Percentiles rank a stretch among this genome's conserved stretches.
phyloP scores from a whole-genome alignment of 1,140 invertebrate genomes.

The Halyomorpha halys region DNA sequence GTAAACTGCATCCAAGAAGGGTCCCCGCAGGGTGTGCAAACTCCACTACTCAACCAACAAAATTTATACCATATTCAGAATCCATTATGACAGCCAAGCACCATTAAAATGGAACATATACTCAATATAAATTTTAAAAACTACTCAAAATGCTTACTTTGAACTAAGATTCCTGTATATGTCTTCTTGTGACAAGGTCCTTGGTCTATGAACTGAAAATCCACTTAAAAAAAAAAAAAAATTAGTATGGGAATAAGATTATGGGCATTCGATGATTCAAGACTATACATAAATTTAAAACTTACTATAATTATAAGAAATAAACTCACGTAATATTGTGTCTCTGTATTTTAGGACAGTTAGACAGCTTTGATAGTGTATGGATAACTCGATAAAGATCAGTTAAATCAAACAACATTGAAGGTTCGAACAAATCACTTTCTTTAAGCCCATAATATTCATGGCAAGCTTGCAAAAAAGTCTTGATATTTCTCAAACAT shows the following conservation, averaged over 20 bases:
- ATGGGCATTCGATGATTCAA: no score
- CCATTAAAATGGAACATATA: no score
- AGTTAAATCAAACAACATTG: slow-evolving; percentile 84
- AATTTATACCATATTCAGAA: background rate
- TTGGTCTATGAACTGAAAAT: slow-evolving; percentile 51
- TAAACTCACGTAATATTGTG: slow-evolving; percentile 59
- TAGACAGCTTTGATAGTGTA: slow-evolving; percentile 77
- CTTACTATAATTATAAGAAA: no score
- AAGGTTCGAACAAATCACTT: slow-evolving; percentile 82
- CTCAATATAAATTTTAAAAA: slow-evolving; percentile 3
- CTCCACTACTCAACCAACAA: slow-evolving; percentile 15
- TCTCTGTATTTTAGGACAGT: slow-evolving; percentile 53
- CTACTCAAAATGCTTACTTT: slow-evolving; percentile 36
- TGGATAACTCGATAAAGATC: slow-evolving; percentile 87
- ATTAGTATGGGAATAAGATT: background rate
- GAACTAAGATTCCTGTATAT: slow-evolving; percentile 65
- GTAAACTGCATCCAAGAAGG: slow-evolving; percentile 21
- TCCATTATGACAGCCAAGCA: no score
- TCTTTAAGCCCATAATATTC: slow-evolving; percentile 70
- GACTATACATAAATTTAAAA: no score
- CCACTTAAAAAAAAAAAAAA: slow-evolving; percentile 47
- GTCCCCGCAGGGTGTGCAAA: slow-evolving; percentile 16
- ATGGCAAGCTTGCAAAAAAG: slow-evolving; percentile 77
- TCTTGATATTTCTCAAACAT: slow-evolving; percentile 85
- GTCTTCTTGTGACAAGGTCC: slow-evolving; percentile 65